These are phyloP conservation scores for Pelodiscus sinensis DNA, from an alignment of 2,113 vertebrate species.

Conservation along the genomic window DNA sequence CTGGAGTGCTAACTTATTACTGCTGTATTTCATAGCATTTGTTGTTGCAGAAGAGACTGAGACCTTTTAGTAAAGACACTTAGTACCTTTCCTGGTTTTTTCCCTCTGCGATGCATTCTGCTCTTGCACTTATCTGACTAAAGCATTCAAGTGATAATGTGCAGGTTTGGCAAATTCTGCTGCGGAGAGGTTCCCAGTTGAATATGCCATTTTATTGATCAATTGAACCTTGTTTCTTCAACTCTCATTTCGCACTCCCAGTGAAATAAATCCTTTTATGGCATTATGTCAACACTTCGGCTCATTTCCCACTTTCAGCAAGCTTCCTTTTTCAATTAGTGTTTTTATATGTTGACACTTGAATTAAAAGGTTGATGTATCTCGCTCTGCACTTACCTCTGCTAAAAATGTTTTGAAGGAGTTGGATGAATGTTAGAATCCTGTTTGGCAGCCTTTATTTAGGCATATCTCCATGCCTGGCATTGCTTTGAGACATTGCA, in stretches of 20 bases:
- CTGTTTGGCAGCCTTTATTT: background rate
- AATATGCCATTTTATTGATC: background rate
- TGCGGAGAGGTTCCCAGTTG: background rate
- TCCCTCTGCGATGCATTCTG: background rate
- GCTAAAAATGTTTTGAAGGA: background rate
- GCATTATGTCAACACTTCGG: rapidly evolving
- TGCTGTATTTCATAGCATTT: constrained; percentile 28
- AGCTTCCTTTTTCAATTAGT: rapidly evolving
- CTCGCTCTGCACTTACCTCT: background rate
- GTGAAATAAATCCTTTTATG: background rate
- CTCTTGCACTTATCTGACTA: background rate
- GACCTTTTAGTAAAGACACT: background rate
- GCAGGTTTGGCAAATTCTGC: background rate
- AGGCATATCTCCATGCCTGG: background rate
- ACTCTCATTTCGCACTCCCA: background rate
- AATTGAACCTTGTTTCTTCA: background rate
- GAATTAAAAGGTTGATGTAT: no score
- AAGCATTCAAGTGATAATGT: background rate
- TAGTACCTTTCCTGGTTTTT: background rate
- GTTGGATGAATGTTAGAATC: background rate
- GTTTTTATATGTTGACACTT: background rate
- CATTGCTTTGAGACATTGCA: background rate
- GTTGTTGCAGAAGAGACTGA: constrained; percentile 21
- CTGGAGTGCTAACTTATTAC: constrained; percentile 31
- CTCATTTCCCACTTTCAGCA: background rate